phyloP scores from a whole-genome alignment of 2,888 invertebrate species.

The Coleophora flavipennella region DNA sequence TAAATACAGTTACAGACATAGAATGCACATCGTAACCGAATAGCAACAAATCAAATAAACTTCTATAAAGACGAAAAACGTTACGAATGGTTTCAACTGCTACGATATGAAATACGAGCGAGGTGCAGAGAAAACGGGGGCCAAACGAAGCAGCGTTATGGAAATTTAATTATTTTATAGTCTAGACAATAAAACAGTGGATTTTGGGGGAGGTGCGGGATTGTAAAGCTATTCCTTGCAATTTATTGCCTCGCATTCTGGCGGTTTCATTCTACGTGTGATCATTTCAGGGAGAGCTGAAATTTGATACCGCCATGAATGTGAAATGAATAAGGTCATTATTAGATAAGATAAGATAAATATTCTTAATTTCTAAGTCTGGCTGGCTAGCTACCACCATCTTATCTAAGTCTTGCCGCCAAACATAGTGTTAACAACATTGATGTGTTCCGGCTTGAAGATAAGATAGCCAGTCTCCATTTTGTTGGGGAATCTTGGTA shows the following conservation, averaged over 20 bases:
- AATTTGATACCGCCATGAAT: slow-evolving; percentile 14
- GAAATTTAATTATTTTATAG: slow-evolving; percentile 55
- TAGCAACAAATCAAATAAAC: not conserved
- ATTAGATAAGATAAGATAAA: slow-evolving; percentile 8
- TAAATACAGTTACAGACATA: no score
- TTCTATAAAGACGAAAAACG: not conserved
- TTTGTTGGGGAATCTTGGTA: no score
- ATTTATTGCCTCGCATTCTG: slow-evolving; percentile 25
- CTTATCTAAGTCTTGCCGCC: no score
- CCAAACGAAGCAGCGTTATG: slow-evolving; percentile 33
- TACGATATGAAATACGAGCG: not conserved
- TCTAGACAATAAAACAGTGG: slow-evolving; percentile 37
- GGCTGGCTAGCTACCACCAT: no score
- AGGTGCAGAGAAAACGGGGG: slow-evolving; percentile 17
- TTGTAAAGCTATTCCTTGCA: slow-evolving; percentile 23
- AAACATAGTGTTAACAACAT: no score
- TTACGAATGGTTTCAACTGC: not conserved
- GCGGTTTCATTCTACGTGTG: slow-evolving; percentile 13
- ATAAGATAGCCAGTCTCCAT: no score
- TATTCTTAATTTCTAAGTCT: no score
- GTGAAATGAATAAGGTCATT: slow-evolving; percentile 6
- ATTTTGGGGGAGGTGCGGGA: slow-evolving; percentile 26
- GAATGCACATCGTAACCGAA: not conserved
- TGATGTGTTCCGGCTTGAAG: no score
- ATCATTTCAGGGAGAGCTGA: slow-evolving; percentile 17